Conservation (phyloP, 2,888 invertebrate genomes). For the Pemphredon lugubris region DNA sequence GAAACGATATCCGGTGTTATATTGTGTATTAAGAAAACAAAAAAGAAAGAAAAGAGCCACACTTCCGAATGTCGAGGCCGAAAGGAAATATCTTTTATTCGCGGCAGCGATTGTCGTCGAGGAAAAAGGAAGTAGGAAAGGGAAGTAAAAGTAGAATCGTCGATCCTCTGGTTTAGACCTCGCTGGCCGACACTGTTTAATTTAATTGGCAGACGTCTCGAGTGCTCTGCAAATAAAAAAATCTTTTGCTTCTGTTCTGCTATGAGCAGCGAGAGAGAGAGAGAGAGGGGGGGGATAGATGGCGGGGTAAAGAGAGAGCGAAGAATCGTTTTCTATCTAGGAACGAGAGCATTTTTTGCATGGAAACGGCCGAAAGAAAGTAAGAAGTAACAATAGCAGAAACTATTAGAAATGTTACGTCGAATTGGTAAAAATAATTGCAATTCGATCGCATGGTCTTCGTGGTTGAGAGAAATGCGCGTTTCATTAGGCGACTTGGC, state of each 20-base stretch:
- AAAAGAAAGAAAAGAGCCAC: no score
- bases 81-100: no score
- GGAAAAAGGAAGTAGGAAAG: neutral
- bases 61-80: no score
- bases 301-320: no score
- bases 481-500: conserved; percentile 68
- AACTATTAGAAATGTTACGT: neutral
- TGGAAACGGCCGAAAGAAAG: neutral
- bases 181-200: conserved; percentile 58
- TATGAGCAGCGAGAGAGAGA: neutral
- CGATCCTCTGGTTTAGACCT: conserved; percentile 28
- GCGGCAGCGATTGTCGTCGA: conserved; percentile 7
- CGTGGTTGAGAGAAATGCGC: conserved; percentile 49
- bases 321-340: neutral
- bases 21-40: no score
- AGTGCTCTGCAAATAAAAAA: conserved; percentile 65
- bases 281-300: no score
- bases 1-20: no score
- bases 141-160: conserved; percentile 8
- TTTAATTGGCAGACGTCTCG: conserved; percentile 76
- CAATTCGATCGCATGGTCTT: conserved; percentile 6
- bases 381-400: neutral
- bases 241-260: conserved; percentile 26
- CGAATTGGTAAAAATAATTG: neutral
- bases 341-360: neutral